Conservation (phyloP, 2,797 vertebrate genomes). For the Smutsia temminckii region DNA sequence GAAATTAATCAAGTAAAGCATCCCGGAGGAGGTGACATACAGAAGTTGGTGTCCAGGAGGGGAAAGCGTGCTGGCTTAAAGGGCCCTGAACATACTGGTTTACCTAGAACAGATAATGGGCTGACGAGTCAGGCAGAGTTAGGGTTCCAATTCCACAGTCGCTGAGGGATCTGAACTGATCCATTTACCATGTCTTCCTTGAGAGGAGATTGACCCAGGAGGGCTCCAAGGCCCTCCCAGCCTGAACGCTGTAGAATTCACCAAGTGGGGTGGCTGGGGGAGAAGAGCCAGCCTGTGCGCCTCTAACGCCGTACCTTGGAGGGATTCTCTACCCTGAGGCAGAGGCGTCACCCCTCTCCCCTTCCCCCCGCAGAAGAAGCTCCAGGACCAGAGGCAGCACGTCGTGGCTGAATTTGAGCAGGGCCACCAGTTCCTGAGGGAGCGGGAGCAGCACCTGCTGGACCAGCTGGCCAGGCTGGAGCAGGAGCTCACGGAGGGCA, state of each 20-base stretch:
- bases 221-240: neutral
- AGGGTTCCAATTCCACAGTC: fast-evolving
- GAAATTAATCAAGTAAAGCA: neutral
- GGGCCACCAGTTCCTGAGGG: slow-evolving; percentile 74
- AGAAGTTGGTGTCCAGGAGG: neutral
- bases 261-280: neutral
- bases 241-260: neutral
- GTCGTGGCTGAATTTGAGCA: slow-evolving; percentile 62
- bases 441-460: slow-evolving; percentile 73
- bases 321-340: fast-evolving
- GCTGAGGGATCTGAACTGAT: neutral
- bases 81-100: neutral
- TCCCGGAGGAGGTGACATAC: neutral
- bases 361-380: slow-evolving; percentile 53
- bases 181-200: neutral
- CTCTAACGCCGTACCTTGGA: neutral
- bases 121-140: no score
- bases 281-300: neutral
- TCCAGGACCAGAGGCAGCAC: slow-evolving; percentile 71
- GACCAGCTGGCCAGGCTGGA: slow-evolving; percentile 66
- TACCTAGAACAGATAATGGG: neutral
- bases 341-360: fast-evolving
- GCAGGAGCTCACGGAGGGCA: slow-evolving; percentile 53
- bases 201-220: neutral
- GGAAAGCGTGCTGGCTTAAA: neutral